phyloP scores from a whole-genome alignment of 2,797 vertebrate species.

The Syndactyla subalaris region DNA sequence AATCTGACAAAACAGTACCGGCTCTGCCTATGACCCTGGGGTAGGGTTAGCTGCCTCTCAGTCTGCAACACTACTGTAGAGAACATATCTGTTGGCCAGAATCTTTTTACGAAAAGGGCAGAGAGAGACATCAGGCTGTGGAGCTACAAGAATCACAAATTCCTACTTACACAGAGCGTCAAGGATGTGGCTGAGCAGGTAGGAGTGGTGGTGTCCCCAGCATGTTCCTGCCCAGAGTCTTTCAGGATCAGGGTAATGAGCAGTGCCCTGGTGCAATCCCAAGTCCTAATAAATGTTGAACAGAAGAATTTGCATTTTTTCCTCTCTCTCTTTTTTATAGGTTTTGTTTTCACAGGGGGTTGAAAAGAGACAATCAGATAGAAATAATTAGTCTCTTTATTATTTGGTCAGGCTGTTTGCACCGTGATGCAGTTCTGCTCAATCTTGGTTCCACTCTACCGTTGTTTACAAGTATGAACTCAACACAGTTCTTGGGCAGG shows the following conservation, averaged over 20 bases:
- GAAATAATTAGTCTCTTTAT: not conserved
- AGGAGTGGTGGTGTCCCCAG: not conserved
- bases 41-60: not conserved
- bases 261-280: not conserved
- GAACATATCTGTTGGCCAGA: not conserved
- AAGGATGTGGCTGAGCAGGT: not conserved
- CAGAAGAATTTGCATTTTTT: not conserved
- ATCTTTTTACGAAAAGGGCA: not conserved
- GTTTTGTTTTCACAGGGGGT: not conserved
- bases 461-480: not conserved
- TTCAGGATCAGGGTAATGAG: not conserved
- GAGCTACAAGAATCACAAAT: not conserved
- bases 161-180: not conserved
- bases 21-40: fast-evolving
- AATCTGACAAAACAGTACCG: not conserved
- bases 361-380: not conserved
- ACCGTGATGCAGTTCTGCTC: not conserved
- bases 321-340: fast-evolving
- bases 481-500: fast-evolving
- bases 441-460: not conserved
- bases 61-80: not conserved
- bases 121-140: not conserved
- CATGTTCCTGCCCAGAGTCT: fast-evolving
- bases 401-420: not conserved
- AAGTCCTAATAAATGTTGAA: not conserved